Conservation (phyloP, 2,113 vertebrate species). For the Lates calcarifer region DNA sequence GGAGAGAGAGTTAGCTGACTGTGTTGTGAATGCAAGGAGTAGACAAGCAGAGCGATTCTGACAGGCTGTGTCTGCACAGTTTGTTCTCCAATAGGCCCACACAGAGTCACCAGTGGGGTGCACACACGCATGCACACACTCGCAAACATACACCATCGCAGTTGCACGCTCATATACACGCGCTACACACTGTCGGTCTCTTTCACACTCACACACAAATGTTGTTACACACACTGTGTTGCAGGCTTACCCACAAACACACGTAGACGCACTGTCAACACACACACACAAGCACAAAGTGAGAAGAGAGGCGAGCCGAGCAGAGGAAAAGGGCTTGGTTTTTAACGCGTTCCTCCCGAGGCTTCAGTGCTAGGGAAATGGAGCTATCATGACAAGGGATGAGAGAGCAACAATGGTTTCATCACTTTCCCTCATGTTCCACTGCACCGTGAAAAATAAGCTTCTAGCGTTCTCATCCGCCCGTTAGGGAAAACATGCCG, state of each 20-base stretch:
- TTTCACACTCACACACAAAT: conserved; percentile 19
- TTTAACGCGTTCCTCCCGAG: conserved; percentile 55
- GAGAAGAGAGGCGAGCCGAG: conserved; percentile 35
- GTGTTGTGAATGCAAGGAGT: conserved; percentile 65
- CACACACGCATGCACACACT: conserved; percentile 20
- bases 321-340: conserved; percentile 42
- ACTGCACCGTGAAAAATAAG: conserved; percentile 61
- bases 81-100: conserved; percentile 77
- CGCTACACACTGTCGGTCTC: conserved; percentile 22
- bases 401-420: conserved; percentile 78
- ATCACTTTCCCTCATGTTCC: conserved; percentile 73
- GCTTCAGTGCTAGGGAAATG: conserved; percentile 65
- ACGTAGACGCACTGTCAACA: conserved; percentile 15
- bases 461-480: conserved; percentile 51
- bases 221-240: conserved; percentile 40
- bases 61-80: conserved; percentile 79
- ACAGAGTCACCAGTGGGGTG: conserved; percentile 66
- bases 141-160: conserved; percentile 24
- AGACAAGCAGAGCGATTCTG: conserved; percentile 73
- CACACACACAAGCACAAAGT: conserved; percentile 12
- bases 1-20: conserved; percentile 51
- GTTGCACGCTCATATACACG: neutral
- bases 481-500: conserved; percentile 62
- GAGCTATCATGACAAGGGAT: conserved; percentile 72
- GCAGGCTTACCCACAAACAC: conserved; percentile 40